These are phyloP conservation scores for Nannoperca australis DNA, from an alignment of 2,797 vertebrate species.

Conservation along the genomic window DNA sequence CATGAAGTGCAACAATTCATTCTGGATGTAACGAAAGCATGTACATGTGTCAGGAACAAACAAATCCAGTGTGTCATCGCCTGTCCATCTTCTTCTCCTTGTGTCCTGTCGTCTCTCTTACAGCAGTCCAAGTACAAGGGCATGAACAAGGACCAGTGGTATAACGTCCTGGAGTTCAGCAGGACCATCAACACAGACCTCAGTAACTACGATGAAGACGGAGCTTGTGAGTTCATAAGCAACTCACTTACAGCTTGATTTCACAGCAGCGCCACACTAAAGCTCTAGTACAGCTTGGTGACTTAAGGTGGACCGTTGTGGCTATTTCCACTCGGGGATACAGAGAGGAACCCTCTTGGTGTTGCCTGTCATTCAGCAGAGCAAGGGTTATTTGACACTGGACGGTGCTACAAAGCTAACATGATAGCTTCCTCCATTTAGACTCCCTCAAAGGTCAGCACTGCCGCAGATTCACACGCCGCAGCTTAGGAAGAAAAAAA, in stretches of 20 bases:
- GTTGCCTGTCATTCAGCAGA: background rate
- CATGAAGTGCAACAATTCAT: background rate
- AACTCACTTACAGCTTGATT: background rate
- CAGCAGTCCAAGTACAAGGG: constrained; percentile 98
- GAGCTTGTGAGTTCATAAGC: constrained; percentile 91
- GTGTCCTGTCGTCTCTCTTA: background rate
- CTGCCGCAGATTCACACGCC: background rate
- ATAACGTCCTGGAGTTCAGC: constrained; percentile 98
- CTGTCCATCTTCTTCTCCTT: background rate
- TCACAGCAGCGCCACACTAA: background rate
- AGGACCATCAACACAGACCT: constrained; percentile 95
- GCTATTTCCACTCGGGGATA: no score
- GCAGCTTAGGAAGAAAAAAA: background rate
- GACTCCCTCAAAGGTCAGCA: constrained; percentile 26
- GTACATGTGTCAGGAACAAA: background rate
- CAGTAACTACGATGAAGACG: constrained; percentile 98
- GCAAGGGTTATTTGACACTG: constrained; percentile 1
- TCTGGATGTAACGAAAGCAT: background rate
- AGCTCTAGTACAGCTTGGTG: background rate
- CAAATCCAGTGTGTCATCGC: background rate
- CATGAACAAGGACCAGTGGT: constrained; percentile 99
- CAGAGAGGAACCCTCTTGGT: background rate
- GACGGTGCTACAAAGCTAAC: constrained; percentile 6
- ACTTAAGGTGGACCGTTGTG: background rate
- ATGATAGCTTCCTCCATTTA: constrained; percentile 29